Evolutionary conservation across 2,797 vertebrate genomes (phyloP).

Genomic region (Hirundo rustica): DNA sequence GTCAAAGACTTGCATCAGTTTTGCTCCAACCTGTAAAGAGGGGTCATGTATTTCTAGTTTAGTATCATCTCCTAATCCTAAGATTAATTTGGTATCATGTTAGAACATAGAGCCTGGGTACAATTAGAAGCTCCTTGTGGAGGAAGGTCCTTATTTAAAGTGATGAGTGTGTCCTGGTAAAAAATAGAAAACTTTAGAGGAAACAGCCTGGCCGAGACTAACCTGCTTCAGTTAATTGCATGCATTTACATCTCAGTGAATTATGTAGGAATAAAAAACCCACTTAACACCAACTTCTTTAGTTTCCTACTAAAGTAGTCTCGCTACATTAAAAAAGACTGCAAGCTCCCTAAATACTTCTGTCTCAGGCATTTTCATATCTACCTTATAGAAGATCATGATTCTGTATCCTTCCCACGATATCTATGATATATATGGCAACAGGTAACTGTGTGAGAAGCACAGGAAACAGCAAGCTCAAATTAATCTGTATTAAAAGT

Average conservation of each 20-base stretch:
- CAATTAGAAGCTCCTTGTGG: not conserved
- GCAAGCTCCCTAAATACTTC: not conserved
- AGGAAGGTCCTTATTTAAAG: not conserved
- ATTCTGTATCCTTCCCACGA: not conserved
- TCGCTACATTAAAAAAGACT: not conserved
- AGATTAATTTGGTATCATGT: not conserved
- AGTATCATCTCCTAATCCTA: not conserved
- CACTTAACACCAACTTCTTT: not conserved
- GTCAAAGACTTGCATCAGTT: not conserved
- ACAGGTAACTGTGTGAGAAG: not conserved
- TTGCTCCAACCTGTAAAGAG: not conserved
- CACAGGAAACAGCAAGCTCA: not conserved
- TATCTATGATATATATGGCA: not conserved
- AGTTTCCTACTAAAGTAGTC: not conserved
- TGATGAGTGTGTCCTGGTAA: not conserved
- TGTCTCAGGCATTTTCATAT: not conserved
- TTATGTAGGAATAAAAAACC: not conserved
- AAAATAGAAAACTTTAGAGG: not conserved
- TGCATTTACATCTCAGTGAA: not conserved
- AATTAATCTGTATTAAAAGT: not conserved
- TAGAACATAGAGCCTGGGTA: not conserved
- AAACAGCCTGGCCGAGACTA: not conserved
- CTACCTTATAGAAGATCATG: not conserved
- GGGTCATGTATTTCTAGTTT: not conserved
- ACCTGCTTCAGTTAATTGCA: not conserved